A percentile compares a stretch with the other conserved stretches of the same genome.
These are phyloP conservation scores for Meleagris gallopavo DNA, from an alignment of 2,113 vertebrate species.

Conservation along the genomic window DNA sequence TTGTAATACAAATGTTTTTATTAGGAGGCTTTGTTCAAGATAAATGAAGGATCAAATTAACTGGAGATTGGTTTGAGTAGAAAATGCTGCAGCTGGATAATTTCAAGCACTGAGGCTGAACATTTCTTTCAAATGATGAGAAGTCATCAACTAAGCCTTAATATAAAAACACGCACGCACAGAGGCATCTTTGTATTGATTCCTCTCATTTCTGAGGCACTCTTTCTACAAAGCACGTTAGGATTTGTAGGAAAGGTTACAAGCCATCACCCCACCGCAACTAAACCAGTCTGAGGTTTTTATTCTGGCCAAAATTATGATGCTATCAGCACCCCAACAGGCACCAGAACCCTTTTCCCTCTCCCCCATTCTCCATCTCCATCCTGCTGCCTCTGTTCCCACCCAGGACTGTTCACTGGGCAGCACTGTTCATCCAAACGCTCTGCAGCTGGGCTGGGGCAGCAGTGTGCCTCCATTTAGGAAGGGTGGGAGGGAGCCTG, in stretches of 20 bases:
- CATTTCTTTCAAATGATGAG: constrained; percentile 66
- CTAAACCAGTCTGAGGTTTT: background rate
- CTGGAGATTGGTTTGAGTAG: constrained; percentile 71
- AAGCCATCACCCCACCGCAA: background rate
- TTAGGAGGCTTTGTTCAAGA: constrained; percentile 72
- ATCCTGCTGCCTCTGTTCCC: background rate
- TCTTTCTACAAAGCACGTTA: background rate
- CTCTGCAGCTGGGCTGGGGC: background rate
- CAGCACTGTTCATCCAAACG: background rate
- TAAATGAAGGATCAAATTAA: constrained; percentile 75
- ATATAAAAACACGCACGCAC: constrained; percentile 30
- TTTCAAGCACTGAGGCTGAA: constrained; percentile 65
- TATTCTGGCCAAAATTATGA: background rate
- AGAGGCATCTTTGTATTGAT: constrained; percentile 26
- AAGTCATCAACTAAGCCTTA: constrained; percentile 68
- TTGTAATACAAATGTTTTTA: constrained; percentile 75
- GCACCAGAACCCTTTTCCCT: background rate
- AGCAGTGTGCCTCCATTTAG: background rate
- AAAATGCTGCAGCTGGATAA: constrained; percentile 68
- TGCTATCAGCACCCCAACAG: background rate
- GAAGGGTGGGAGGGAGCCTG: background rate
- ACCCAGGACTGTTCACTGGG: background rate
- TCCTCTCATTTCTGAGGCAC: background rate
- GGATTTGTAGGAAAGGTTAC: background rate
- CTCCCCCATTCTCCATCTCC: background rate